phyloP scores from a whole-genome alignment of 2,888 invertebrate genomes.

The Cyaniris semiargus region DNA sequence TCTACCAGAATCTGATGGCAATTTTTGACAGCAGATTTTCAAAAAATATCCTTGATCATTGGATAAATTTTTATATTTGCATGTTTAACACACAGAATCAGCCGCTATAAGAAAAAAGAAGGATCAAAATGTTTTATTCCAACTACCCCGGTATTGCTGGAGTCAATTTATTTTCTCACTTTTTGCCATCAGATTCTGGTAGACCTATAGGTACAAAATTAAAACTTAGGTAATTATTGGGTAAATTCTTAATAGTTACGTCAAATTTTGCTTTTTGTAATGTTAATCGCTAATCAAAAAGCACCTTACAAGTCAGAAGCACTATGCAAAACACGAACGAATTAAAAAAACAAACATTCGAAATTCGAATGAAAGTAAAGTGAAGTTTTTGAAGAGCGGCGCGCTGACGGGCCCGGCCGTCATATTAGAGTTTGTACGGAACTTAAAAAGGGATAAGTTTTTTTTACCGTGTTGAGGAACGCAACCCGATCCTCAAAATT shows the following conservation, averaged over 20 bases:
- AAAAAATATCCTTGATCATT: too few species aligned
- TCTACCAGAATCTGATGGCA: too few species aligned
- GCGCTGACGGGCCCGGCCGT: conserved; percentile 72
- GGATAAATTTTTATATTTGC: too few species aligned
- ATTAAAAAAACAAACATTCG: conserved; percentile 30
- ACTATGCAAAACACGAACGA: conserved; percentile 36
- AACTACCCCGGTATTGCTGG: too few species aligned
- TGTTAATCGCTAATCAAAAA: neutral
- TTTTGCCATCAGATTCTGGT: too few species aligned
- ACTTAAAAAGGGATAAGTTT: conserved; percentile 59
- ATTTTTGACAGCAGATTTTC: too few species aligned
- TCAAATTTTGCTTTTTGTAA: neutral
- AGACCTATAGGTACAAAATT: too few species aligned
- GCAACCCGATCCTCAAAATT: conserved; percentile 77
- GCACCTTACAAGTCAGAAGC: neutral
- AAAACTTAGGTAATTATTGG: too few species aligned
- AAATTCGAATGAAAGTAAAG: conserved; percentile 59
- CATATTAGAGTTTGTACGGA: conserved; percentile 71
- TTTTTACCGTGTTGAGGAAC: conserved; percentile 55
- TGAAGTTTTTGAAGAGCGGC: conserved; percentile 44
- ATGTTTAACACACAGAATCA: too few species aligned
- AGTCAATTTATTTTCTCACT: too few species aligned
- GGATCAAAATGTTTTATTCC: too few species aligned
- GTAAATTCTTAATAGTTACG: neutral
- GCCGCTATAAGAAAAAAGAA: too few species aligned